Base-by-base conservation (phyloP, 2,113 vertebrate species). In the Trogon melanurus region DNA sequence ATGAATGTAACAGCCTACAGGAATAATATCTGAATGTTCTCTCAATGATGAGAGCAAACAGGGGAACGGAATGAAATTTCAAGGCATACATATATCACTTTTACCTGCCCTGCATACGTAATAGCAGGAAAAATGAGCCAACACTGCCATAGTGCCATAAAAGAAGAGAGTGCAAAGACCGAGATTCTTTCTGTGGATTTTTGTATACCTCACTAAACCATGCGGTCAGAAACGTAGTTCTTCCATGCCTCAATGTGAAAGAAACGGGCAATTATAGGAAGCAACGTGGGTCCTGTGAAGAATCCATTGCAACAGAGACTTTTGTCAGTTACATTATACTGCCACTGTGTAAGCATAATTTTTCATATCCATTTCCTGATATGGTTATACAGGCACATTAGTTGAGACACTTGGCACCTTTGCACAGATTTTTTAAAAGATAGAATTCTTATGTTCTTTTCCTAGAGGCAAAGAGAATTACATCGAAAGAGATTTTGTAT, bases 171-270 rank as follows among this genome's bases (percentile, higher is more conserved):
- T 9, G 16, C 2, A 1, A 74, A 54, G 26, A 34, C 2, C 2
- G 32, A 65, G 14, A n/a, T 65, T 38, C 36, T 66, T 81, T 50
- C 41, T 5, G 0, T 10, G 30, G 50, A 36, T 47, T 85, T 41
- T 73, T 58, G 48, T 62, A 38, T 29, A 36, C 5, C 58, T 69
- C 79, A 70, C 18, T 13, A 41, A 80, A 25, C 11, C 26, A 47
- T 26, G 72, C 0, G 0, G 34, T n/a, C 20, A 57, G 50, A 20
- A 88, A 9, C 9, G 8, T 0, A 13, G 3, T 12, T 44, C 25
- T 64, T 32, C 47, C 21, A 6, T 53, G 20, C 18, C 29, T 69
- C 56, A 8, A 1, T 14, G 11, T 4, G 20, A 71, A 17, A 69
- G 27, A 75, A 93, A 61, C 1, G 21, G 27, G 29, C 25, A 85